phyloP scores from a whole-genome alignment of 2,113 vertebrate genomes.

The Lophotis ruficrista region DNA sequence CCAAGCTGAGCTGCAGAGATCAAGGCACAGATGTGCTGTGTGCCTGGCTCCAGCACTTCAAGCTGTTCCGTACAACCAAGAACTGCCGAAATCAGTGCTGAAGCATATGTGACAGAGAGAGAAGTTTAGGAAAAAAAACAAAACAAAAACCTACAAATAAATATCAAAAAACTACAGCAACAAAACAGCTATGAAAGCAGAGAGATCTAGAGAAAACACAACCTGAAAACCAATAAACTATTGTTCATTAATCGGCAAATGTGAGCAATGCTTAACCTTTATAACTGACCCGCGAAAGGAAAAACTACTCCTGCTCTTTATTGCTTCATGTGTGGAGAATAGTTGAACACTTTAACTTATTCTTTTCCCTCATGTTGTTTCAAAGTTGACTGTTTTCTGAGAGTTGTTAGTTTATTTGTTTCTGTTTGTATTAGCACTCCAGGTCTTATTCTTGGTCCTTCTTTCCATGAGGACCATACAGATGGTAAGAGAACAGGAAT shows the following conservation, averaged over 20 bases:
- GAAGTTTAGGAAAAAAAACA: neutral
- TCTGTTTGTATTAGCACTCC: neutral
- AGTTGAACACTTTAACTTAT: neutral
- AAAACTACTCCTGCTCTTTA: neutral
- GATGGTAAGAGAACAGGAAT: neutral
- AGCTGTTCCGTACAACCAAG: neutral
- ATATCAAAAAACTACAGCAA: no score
- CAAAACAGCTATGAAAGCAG: neutral
- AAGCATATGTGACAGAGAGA: neutral
- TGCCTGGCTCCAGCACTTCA: neutral
- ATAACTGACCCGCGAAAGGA: neutral
- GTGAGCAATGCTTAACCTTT: neutral
- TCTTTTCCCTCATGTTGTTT: neutral
- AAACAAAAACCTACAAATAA: neutral
- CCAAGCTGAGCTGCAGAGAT: neutral
- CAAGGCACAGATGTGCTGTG: neutral
- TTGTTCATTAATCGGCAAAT: neutral
- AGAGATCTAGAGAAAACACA: neutral
- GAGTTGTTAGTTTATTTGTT: neutral
- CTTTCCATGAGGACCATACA: neutral
- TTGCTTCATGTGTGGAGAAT: neutral
- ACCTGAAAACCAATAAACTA: neutral
- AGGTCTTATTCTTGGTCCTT: no score
- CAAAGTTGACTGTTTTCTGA: neutral
- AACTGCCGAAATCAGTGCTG: neutral